These are phyloP conservation scores for Cephalopachus bancanus DNA, from an alignment of 2,797 vertebrate genomes.

Conservation along the genomic window DNA sequence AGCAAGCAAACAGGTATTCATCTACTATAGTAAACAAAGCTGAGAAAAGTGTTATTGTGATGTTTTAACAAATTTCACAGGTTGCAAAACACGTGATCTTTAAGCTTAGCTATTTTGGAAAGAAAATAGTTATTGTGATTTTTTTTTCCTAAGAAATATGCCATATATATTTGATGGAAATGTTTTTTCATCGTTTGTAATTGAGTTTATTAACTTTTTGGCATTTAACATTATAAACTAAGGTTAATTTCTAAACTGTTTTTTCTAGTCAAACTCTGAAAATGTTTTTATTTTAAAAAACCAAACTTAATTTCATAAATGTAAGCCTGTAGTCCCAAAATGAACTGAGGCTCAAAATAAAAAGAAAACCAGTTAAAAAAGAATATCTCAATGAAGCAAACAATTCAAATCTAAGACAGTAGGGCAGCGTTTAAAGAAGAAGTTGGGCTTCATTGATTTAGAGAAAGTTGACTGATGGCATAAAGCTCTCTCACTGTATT, in stretches of 20 bases:
- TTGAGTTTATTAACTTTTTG: neutral
- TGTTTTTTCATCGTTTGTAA: neutral
- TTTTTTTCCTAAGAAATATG: neutral
- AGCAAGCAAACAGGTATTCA: neutral
- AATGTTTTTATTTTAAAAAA: neutral
- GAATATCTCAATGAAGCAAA: neutral
- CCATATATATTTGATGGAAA: neutral
- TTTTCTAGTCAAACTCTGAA: neutral
- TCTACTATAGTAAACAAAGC: neutral
- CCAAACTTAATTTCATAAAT: neutral
- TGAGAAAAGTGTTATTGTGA: neutral
- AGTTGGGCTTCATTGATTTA: neutral
- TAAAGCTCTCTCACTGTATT: neutral
- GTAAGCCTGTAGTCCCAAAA: neutral
- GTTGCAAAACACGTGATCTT: neutral
- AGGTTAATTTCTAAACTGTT: neutral
- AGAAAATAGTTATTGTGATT: neutral
- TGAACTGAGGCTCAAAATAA: slow-evolving; percentile 16
- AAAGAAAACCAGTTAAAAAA: slow-evolving; percentile 4
- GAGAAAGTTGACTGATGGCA: neutral
- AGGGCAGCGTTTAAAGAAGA: neutral
- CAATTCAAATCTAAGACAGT: neutral
- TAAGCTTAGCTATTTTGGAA: slow-evolving; percentile 30
- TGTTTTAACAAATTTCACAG: neutral
- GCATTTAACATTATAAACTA: neutral